phyloP scores from a whole-genome alignment of 2,113 vertebrate genomes.

The Chloebia gouldiae region DNA sequence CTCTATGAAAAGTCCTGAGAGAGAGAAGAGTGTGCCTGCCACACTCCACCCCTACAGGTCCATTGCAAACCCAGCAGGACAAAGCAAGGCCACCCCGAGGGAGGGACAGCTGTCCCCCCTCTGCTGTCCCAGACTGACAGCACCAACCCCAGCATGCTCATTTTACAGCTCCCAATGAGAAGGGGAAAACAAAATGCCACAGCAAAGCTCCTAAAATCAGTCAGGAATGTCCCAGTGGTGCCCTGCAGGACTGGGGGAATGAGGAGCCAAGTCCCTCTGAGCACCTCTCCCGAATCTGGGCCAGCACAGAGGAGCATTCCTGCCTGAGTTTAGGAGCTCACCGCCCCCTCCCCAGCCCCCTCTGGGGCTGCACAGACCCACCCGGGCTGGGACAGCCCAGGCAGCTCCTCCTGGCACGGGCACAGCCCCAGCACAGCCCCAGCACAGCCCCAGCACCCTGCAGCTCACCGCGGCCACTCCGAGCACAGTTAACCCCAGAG shows the following conservation, averaged over 20 bases:
- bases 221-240: neutral
- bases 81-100: accelerated
- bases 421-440: accelerated
- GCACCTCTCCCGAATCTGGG: neutral
- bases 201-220: neutral
- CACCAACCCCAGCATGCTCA: accelerated
- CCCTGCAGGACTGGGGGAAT: neutral
- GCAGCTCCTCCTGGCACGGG: accelerated
- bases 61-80: neutral
- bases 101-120: neutral
- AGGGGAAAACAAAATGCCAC: accelerated
- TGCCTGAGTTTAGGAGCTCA: too few species aligned
- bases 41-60: neutral
- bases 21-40: too few species aligned
- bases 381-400: too few species aligned
- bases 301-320: neutral
- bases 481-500: neutral
- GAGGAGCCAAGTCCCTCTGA: neutral
- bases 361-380: neutral
- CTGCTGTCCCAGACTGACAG: neutral
- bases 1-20: too few species aligned
- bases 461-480: neutral
- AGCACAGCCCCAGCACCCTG: accelerated
- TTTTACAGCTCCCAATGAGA: neutral
- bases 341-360: neutral